Conservation (phyloP, 2,888 invertebrate genomes). For the Deilephila porcellus region DNA sequence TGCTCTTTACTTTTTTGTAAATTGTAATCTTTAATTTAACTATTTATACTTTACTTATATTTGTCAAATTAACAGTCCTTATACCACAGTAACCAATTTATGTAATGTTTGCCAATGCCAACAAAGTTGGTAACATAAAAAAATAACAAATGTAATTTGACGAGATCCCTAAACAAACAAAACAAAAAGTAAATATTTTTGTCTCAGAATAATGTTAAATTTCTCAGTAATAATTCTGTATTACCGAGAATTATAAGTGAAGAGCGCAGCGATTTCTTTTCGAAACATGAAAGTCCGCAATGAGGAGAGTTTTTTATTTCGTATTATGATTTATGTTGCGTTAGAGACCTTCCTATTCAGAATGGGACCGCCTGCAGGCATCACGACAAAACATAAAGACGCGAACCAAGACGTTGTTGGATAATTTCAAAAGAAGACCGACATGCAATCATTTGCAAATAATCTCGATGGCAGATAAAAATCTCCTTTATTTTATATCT, state of each 20-base stretch:
- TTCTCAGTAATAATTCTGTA: neutral
- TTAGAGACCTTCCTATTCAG: conserved; percentile 25
- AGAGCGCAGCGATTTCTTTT: neutral
- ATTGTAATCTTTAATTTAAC: too few relatives aligned
- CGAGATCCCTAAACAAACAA: too few relatives aligned
- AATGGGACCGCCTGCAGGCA: conserved; percentile 36
- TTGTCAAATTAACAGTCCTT: too few relatives aligned
- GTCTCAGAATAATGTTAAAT: too few relatives aligned
- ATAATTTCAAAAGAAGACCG: conserved; percentile 15
- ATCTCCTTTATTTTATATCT: neutral
- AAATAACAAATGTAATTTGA: too few relatives aligned
- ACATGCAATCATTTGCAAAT: neutral
- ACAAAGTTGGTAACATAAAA: too few relatives aligned
- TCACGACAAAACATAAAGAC: conserved; percentile 38
- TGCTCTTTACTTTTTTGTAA: too few relatives aligned
- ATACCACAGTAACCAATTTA: too few relatives aligned
- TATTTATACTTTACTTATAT: too few relatives aligned
- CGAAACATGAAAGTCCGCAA: neutral
- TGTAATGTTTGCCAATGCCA: too few relatives aligned
- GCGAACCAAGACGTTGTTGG: conserved; percentile 19
- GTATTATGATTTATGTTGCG: conserved; percentile 14
- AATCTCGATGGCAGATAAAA: neutral
- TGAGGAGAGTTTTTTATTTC: neutral
- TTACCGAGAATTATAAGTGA: neutral
- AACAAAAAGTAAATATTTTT: too few relatives aligned